Evolutionary conservation across 2,113 vertebrate species (phyloP).

Genomic region (Leucosticte australis): DNA sequence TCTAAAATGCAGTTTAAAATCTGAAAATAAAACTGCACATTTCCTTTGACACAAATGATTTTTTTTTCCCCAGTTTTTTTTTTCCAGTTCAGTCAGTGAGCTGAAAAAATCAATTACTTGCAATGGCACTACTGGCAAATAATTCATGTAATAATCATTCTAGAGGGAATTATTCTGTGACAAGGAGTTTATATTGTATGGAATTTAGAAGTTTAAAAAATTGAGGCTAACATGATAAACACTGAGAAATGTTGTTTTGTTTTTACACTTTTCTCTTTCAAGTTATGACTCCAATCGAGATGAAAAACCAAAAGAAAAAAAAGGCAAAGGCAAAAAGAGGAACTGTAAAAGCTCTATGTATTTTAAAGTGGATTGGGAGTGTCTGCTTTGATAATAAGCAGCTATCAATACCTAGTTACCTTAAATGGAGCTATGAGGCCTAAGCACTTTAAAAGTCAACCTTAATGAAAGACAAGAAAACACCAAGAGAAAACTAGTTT

Average conservation of each 20-base stretch:
- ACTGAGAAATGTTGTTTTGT: not conserved
- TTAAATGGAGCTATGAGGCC: not conserved
- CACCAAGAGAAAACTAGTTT: not conserved
- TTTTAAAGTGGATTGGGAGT: not conserved
- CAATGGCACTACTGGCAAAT: not conserved
- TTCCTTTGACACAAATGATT: not conserved
- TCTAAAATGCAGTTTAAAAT: not conserved
- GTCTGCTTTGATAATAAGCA: not conserved
- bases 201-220: not conserved
- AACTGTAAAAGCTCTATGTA: not conserved
- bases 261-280: not conserved
- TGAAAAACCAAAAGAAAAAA: not conserved
- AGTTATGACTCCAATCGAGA: not conserved
- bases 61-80: not conserved
- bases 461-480: not conserved
- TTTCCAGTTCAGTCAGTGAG: not conserved
- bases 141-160: constrained; percentile 28
- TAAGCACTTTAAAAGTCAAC: not conserved
- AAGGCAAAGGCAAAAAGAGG: not conserved
- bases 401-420: not conserved
- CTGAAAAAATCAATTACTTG: constrained; percentile 33
- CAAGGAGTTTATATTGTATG: not conserved
- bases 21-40: not conserved
- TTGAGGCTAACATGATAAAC: not conserved
- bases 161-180: constrained; percentile 9